Percentiles rank a stretch among this genome's conserved stretches.
phyloP scores from a whole-genome alignment of 1,140 invertebrate genomes.

The Drosophila setifemur region DNA sequence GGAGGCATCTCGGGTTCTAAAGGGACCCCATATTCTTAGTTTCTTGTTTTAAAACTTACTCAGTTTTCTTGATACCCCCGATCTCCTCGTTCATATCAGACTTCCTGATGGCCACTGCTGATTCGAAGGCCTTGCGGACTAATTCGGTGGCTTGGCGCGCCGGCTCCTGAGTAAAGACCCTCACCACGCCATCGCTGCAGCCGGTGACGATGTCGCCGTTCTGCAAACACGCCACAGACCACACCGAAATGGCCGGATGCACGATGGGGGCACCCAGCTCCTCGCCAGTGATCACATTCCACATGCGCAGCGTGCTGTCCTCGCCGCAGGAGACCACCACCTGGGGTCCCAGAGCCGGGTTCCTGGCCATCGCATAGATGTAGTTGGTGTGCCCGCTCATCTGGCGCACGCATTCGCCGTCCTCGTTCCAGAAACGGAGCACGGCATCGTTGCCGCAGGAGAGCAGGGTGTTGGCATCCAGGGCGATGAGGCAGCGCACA shows the following conservation, averaged over 20 bases:
- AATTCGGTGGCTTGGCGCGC: conserved; percentile 86
- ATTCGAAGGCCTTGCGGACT: conserved; percentile 87
- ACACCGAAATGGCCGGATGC: conserved; percentile 93
- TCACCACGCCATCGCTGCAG: conserved; percentile 91
- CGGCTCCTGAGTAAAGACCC: conserved; percentile 91
- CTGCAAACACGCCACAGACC: conserved; percentile 90
- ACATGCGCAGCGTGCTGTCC: conserved; percentile 93
- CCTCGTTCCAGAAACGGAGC: conserved; percentile 90
- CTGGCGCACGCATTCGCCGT: conserved; percentile 90
- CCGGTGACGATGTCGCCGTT: conserved; percentile 97
- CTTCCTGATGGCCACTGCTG: conserved; percentile 86
- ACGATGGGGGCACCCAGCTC: conserved; percentile 86
- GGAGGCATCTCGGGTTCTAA: no score
- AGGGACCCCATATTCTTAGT: no score
- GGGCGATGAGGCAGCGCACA: conserved; percentile 89
- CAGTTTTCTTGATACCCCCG: conserved; percentile 92
- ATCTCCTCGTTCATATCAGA: conserved; percentile 83
- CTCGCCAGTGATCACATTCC: conserved; percentile 84
- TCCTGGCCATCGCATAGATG: conserved; percentile 86
- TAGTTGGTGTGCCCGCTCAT: conserved; percentile 92
- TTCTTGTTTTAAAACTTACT: conserved; percentile 81
- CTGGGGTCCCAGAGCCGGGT: conserved; percentile 84
- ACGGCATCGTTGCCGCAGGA: conserved; percentile 96
- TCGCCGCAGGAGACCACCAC: conserved; percentile 91
- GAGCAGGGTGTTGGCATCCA: conserved; percentile 89